Conservation (phyloP, 2,888 invertebrate species). For the Hypercompe scribonia region DNA sequence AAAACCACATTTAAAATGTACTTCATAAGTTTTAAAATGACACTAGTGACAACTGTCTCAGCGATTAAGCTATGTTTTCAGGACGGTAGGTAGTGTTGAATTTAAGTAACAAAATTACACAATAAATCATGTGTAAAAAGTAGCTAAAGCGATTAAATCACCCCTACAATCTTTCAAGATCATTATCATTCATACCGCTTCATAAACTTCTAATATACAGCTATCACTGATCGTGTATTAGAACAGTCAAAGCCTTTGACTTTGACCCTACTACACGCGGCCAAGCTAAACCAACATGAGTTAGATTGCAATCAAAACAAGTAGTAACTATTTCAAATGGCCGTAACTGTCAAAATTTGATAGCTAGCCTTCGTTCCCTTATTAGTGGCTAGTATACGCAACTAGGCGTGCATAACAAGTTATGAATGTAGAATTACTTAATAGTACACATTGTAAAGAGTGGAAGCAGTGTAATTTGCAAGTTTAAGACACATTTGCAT, state of each 20-base stretch:
- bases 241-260: conserved; percentile 2
- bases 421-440: conserved; percentile 29
- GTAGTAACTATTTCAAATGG: conserved; percentile 30
- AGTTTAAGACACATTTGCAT: conserved; percentile 20
- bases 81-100: too few species aligned
- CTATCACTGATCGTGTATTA: background rate
- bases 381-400: conserved; percentile 18
- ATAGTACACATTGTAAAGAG: conserved; percentile 19
- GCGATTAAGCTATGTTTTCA: too few species aligned
- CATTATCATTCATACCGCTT: background rate
- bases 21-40: too few species aligned
- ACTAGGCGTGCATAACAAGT: conserved; percentile 25
- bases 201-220: background rate
- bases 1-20: too few species aligned
- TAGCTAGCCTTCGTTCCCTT: conserved; percentile 40
- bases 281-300: background rate
- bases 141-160: background rate
- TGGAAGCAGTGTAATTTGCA: conserved; percentile 22
- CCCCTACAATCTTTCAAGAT: background rate
- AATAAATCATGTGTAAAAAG: too few species aligned
- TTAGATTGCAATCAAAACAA: conserved; percentile 20
- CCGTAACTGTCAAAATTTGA: conserved; percentile 40
- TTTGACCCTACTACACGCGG: conserved; percentile 5
- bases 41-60: too few species aligned
- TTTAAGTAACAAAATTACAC: too few species aligned